Base-by-base conservation (phyloP, 2,888 invertebrate genomes). In the Punctoribates punctum region DNA sequence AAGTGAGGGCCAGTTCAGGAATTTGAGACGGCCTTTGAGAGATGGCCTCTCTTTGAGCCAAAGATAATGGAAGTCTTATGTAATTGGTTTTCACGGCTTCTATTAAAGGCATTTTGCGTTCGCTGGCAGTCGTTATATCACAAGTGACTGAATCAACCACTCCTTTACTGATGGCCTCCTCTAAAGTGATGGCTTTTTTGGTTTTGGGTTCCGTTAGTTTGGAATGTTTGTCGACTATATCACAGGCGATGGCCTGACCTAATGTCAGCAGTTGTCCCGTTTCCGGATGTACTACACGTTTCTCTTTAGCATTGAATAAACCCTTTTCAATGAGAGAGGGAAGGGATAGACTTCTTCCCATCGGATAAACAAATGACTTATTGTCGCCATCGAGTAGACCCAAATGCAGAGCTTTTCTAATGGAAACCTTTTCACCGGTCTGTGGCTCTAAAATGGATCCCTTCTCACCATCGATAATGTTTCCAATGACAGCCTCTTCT, bases 291-390 rank as follows among this genome's bases (percentile, higher is more conserved):
- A 95, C 88, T 77, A 93, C 89, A 85, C 90, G 90, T 78, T 89
- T 88, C 17, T 88, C 88, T 42, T 85, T 84, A 5, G 88, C 88
- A 83, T 92, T 91, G 80, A 95, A 88, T 46, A 95, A 87, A 72
- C 96, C 96, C 85, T 94, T 94, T 79, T 90, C 88, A 79, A 93
- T 88, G 65, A 96, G 87, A 85, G 93, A 92, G 13, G 93, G 90
- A 80, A 95, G 87, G 0, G 93, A 90, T 20, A 94, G 85, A 82
- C 91, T 91, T 82, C 89, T 89, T 65, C 90, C 92, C 77, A 93
- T 84, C 29, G 94, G 94, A 80, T 93, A 87, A 42, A 94, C 85
- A 78, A 93, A 84, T 83, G 91, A 88, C 82, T 91, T 90, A 67
- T 82, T 81, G 79, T 90, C 88, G 1, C 89, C 87, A 85, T 94